These are phyloP conservation scores for Cavia porcellus DNA, from an alignment of 2,113 vertebrate genomes.

Conservation along the genomic window DNA sequence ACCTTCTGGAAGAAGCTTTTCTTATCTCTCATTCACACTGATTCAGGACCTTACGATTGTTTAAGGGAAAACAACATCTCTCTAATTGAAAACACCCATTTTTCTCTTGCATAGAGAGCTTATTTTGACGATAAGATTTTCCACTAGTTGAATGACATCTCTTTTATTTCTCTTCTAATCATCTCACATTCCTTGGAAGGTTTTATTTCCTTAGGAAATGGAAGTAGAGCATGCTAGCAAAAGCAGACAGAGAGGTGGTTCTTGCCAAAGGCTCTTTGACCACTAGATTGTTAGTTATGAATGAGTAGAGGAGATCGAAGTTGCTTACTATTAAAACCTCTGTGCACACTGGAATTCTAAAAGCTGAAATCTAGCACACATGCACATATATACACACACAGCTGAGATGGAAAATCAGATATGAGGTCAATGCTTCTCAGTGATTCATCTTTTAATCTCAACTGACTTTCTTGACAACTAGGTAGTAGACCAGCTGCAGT, in stretches of 20 bases:
- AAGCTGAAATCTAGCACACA: background rate
- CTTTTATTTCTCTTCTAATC: slow-evolving; percentile 33
- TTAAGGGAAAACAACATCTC: background rate
- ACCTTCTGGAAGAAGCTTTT: background rate
- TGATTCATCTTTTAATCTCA: background rate
- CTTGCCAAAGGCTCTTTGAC: slow-evolving; percentile 25
- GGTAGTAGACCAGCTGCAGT: background rate
- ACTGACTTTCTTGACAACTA: background rate
- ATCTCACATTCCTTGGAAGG: slow-evolving; percentile 21
- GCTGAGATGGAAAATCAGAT: background rate
- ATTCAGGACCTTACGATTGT: background rate
- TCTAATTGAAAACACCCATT: background rate
- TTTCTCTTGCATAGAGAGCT: background rate
- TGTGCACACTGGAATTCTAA: background rate
- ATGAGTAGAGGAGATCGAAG: background rate
- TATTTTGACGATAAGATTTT: background rate
- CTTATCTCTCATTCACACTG: background rate
- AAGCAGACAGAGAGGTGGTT: background rate
- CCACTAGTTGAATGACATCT: too few relatives aligned
- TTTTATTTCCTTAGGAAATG: slow-evolving; percentile 42
- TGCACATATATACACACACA: background rate
- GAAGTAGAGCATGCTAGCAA: slow-evolving; percentile 4
- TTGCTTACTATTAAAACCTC: slow-evolving; percentile 22
- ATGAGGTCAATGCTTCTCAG: background rate
- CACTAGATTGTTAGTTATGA: background rate